Base-by-base conservation (phyloP, 1,140 invertebrate species). In the Drosophila triauraria region DNA sequence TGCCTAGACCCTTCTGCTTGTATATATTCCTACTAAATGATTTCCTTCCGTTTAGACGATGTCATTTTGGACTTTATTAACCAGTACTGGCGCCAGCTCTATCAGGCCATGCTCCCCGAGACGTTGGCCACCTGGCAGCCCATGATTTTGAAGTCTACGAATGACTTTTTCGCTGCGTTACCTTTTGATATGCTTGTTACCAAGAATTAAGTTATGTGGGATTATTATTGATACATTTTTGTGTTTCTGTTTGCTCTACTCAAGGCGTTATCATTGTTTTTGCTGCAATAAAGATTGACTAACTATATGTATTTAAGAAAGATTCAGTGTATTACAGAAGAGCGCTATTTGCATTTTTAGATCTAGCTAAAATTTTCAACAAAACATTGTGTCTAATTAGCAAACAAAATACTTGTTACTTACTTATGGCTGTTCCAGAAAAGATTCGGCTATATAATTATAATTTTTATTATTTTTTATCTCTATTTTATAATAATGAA, bases 11-110 rank as follows among this genome's bases (percentile, higher is more conserved):
- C 2, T 10, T 3, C 10, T 23, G 0, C 0, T 2, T 6, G 3
- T 10, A 7, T 25, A 4, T 20, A 0, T 13, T n/a, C 8, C 0
- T 8, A 23, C 6, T 47, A 51, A 30, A 35, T 57, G 20, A 27
- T 43, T 20, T 27, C 7, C 25, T n/a, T 13, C 15, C 15, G 42
- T 42, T 7, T 17, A 93, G 92, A 93, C 77, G 72, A 82, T 30
- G 75, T 93, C 46, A 77, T 92, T n/a, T 46, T 93, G 65, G 91
- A 93, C 38, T 93, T 93, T 57, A 76, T 93, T 13, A 93, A 93
- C 56, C 87, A 93, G 54, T 84, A 93, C 40, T 93, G 92, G 92
- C 90, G 77, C 2, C 63, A 82, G 30, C 77, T 92, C 0, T 92
- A 91, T 32, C 68, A 85, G 69, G 67, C 82, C 3, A 83, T 92